Base-by-base conservation (phyloP, 1,140 invertebrate genomes). In the Ostrea edulis region DNA sequence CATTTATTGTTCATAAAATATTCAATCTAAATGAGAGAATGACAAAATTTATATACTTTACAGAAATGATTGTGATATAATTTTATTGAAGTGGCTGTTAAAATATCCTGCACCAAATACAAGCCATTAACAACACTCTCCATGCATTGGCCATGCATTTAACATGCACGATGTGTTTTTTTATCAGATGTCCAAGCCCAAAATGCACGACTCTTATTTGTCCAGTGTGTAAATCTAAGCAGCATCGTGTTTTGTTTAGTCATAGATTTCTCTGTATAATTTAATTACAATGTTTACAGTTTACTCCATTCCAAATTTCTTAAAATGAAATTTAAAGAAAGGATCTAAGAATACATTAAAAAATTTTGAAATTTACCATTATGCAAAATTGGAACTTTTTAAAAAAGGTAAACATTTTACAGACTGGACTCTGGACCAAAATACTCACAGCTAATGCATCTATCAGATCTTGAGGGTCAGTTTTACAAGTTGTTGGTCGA, bases 391-490 rank as follows among this genome's bases (percentile, higher is more conserved):
- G 55, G 3, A 7, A 62, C 7, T 62, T n/a, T n/a, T n/a, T n/a
- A n/a, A n/a, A n/a, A n/a, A n/a, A n/a, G n/a, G n/a, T n/a, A n/a
- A n/a, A n/a, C n/a, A 2, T 35, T 35, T 25, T 77, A 77, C 68
- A 77, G 29, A 77, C 68, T 77, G 68, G 68, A 77, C 68, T 77
- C 25, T 3, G 14, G 68, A 77, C 14, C 22, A 25, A 29, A 77
- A 77, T 77, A 77, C 68, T 77, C 29, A 77, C 68, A 77, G 68
- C 68, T 35, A 77, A 77, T 2, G 68, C 68, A 77, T 77, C 68
- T 14, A 77, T 77, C 9, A 77, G 68, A 77, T 77, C 68, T 35
- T 25, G 68, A 77, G 68, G 29, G 25, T 77, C 68, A 29, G 68
- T 44, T 44, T 44, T 44, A 44, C 35, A 44, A 44, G 35, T 77